phyloP scores from a whole-genome alignment of 2,888 invertebrate genomes.

The Ypsolopha scabrella region DNA sequence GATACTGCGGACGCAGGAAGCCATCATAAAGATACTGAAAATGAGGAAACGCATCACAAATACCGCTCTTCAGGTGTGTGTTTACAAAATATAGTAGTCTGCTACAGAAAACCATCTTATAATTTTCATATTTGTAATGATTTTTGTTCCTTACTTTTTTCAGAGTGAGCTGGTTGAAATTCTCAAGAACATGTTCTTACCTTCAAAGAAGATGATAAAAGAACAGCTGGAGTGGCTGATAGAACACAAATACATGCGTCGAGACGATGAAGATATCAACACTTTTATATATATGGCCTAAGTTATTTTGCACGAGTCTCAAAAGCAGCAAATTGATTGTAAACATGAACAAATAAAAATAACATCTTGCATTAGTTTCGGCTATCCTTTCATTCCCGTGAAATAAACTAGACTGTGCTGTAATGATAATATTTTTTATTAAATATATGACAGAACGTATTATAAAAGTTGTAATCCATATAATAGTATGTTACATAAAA shows the following conservation, averaged over 20 bases:
- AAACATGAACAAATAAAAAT: slow-evolving; percentile 2
- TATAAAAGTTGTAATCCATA: slow-evolving; percentile 42
- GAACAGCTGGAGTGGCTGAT: slow-evolving; percentile 99
- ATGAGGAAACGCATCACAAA: slow-evolving; percentile 96
- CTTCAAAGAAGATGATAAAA: slow-evolving; percentile 99
- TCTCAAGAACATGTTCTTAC: slow-evolving; percentile 98
- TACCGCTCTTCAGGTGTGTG: slow-evolving; percentile 85
- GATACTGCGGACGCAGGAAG: slow-evolving; percentile 94
- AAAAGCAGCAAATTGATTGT: background rate
- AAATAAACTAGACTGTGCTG: background rate
- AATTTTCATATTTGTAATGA: background rate
- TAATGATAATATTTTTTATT: slow-evolving; percentile 22
- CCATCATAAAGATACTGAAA: slow-evolving; percentile 98
- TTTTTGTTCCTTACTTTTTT: slow-evolving; percentile 15
- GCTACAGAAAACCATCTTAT: background rate
- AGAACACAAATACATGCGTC: slow-evolving; percentile 97
- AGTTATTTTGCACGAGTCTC: slow-evolving; percentile 17
- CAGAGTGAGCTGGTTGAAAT: slow-evolving; percentile 97
- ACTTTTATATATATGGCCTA: slow-evolving; percentile 98
- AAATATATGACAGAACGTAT: slow-evolving; percentile 30
- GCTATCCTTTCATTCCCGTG: too few species aligned
- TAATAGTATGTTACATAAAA: slow-evolving; percentile 16
- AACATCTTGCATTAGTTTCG: background rate
- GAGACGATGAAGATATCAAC: slow-evolving; percentile 98
- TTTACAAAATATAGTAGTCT: background rate